Evolutionary conservation across 2,113 vertebrate species (phyloP), one percentile per base, ranked within the genome.

Genomic region (Platichthys flesus): DNA sequence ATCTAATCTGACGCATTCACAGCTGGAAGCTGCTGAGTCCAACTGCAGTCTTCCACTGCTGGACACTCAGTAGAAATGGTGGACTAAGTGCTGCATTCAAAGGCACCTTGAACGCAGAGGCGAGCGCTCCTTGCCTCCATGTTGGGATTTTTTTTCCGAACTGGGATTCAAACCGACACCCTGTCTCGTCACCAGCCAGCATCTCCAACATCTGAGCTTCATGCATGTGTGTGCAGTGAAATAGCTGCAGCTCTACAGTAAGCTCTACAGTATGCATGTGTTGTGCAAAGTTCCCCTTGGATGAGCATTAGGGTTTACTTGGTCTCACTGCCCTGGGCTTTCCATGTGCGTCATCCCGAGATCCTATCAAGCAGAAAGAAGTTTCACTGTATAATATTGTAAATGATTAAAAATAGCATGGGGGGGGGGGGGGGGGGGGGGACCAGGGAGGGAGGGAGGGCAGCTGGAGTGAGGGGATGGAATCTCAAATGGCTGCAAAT

Each of bases 251-350:
- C 78, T 73, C 74, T 75, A 78, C 85, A 61, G 82, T 82, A 54
- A 62, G 72, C 77, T 26, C 57, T 76, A 85, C 85, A 60, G 74
- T 83, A 81, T 82, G 80, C 79, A 82, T 86, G 87, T 79, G 86
- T 79, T 86, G 70, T 78, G 69, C 83, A 82, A 54, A 75, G 69
- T 91, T 91, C 89, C 88, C 71, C 84, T 88, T 35, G 82, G 88
- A 91, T 85, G 83, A 91, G 89, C 90, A 90, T 91, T 82, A 75
- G 68, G 64, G 84, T 88, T 90, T 85, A 92, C 79, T 90, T 86
- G 87, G 90, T 91, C 87, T 89, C 88, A 84, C 86, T 58, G 86
- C 92, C 84, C 76, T 59, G 23, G 92, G 90, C 89, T 78, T 76
- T 67, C 80, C 67, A 71, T 71, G 88, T 87, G 83, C 79, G 77